A percentile compares a stretch with the other conserved stretches of the same genome.
Conservation (phyloP, 2,113 vertebrate genomes). For the Andinoacara biseriatus region DNA sequence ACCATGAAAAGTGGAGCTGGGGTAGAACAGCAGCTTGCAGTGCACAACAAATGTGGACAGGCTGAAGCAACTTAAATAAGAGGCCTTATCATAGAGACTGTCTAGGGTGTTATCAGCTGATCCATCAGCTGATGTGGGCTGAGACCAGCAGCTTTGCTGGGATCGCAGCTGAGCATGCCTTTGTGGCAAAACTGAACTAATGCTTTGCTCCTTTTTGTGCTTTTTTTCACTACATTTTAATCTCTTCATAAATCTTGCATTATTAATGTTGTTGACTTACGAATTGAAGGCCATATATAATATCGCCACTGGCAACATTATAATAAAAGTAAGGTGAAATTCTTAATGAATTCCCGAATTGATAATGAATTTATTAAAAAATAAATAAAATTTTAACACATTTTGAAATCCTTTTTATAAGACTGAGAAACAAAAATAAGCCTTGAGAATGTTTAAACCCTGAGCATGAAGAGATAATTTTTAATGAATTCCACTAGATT, state of each 20-base stretch:
- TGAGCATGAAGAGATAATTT: neutral
- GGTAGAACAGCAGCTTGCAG: neutral
- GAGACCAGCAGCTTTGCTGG: neutral
- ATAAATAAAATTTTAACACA: no score
- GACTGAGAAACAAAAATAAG: neutral
- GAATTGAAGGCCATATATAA: neutral
- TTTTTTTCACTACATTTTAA: neutral
- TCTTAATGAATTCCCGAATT: no score
- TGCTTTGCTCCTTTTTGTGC: neutral
- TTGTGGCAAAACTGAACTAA: neutral
- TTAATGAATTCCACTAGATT: neutral
- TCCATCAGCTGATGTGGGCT: neutral
- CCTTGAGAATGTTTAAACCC: neutral
- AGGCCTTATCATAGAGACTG: neutral
- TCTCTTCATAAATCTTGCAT: neutral
- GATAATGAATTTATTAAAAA: no score
- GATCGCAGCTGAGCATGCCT: neutral
- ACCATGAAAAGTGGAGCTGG: neutral
- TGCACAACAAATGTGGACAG: neutral
- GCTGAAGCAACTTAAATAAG: neutral
- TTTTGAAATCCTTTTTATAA: neutral
- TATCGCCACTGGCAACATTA: neutral
- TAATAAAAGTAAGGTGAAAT: no score
- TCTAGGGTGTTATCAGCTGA: neutral
- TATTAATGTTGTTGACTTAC: neutral